Conservation (phyloP, 1,140 invertebrate species). For the Platyura marginata region DNA sequence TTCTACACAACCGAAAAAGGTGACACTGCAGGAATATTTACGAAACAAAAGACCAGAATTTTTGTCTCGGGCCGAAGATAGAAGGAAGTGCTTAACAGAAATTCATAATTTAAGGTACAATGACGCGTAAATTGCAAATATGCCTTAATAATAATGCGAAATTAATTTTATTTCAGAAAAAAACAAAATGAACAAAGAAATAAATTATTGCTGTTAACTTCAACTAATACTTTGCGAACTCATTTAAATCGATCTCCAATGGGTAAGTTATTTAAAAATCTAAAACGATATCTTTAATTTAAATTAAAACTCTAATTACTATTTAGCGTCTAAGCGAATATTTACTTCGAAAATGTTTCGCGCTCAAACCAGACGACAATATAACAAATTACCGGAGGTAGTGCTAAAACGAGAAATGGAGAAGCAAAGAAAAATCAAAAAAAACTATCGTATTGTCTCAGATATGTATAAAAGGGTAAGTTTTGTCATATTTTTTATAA, state of each 20-base stretch:
- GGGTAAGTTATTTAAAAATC: conserved; percentile 1
- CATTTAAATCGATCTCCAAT: not conserved
- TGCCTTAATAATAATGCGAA: not conserved
- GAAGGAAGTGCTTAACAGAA: conserved; percentile 11
- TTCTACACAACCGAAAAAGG: conserved; percentile 6
- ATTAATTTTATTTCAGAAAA: conserved; percentile 12
- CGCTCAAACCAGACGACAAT: conserved; percentile 15
- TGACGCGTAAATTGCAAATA: not conserved
- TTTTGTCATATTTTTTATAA: not conserved
- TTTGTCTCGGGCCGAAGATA: conserved; percentile 13
- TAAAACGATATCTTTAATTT: not conserved
- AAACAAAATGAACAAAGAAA: conserved; percentile 11
- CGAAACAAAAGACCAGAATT: conserved; percentile 15
- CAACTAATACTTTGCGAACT: conserved; percentile 1
- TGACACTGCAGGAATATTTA: conserved; percentile 15
- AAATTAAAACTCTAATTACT: not conserved
- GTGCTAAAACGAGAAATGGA: conserved; percentile 10
- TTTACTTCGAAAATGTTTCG: conserved; percentile 18
- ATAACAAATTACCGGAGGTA: conserved; percentile 18
- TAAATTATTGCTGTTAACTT: conserved; percentile 9
- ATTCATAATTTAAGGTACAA: not conserved
- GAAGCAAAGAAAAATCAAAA: conserved; percentile 9
- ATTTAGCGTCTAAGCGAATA: conserved; percentile 10
- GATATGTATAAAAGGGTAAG: conserved; percentile 18
- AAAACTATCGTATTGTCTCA: conserved; percentile 14